phyloP scores from a whole-genome alignment of 2,113 vertebrate genomes.

The Phalacrocorax aristotelis region DNA sequence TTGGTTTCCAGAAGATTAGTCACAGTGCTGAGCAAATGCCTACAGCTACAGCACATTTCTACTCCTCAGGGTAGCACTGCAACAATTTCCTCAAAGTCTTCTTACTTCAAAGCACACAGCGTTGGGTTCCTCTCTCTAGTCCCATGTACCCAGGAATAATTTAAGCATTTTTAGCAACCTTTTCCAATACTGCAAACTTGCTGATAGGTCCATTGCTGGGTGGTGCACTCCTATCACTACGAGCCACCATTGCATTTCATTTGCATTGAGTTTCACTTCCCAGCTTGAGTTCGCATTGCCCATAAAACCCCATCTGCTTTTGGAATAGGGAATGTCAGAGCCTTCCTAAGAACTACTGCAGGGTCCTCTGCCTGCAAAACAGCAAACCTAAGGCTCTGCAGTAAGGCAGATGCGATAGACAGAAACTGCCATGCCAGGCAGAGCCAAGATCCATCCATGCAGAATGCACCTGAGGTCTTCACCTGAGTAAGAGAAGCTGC shows the following conservation, averaged over 20 bases:
- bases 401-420: background rate
- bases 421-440: rapidly evolving
- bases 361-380: background rate
- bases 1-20: constrained; percentile 33
- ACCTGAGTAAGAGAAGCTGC: background rate
- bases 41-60: background rate
- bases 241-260: rapidly evolving
- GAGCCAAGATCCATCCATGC: background rate
- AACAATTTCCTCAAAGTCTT: background rate
- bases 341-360: background rate
- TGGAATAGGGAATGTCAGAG: no score
- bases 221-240: background rate
- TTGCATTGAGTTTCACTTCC: background rate
- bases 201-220: background rate
- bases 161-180: background rate
- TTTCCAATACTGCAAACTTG: background rate
- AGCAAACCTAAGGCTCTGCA: background rate
- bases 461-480: background rate
- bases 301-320: background rate
- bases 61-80: background rate
- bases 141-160: background rate
- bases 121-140: background rate
- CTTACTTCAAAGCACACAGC: background rate
- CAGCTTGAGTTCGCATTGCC: background rate
- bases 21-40: background rate